These are phyloP conservation scores for Drosophila vallismaia DNA, from an alignment of 2,888 invertebrate genomes.

Conservation along the genomic window DNA sequence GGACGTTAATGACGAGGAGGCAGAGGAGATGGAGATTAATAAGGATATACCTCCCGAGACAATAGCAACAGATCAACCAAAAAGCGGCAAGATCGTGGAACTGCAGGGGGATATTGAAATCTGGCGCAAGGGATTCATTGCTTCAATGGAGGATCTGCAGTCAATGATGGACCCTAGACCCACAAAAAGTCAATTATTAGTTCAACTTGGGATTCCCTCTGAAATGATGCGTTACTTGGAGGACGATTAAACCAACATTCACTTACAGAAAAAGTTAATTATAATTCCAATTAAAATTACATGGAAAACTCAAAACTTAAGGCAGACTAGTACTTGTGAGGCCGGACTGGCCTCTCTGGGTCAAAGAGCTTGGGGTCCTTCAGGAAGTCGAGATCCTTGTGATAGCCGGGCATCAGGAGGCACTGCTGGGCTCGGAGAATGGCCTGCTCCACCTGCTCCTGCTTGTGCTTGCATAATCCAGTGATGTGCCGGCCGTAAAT, in stretches of 20 bases:
- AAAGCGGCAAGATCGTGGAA: constrained; percentile 42
- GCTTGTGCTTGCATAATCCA: constrained; percentile 94
- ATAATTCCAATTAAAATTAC: constrained; percentile 38
- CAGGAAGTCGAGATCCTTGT: constrained; percentile 91
- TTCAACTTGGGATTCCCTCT: constrained; percentile 65
- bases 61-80: background rate
- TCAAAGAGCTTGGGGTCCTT: constrained; percentile 96
- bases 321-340: constrained; percentile 88
- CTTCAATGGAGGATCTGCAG: constrained; percentile 70
- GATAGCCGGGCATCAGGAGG: constrained; percentile 92
- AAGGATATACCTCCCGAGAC: background rate
- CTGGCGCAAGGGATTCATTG: constrained; percentile 74
- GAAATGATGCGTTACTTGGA: constrained; percentile 75
- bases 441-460: constrained; percentile 89
- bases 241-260: constrained; percentile 46
- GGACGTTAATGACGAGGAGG: no score
- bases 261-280: constrained; percentile 35
- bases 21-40: no score
- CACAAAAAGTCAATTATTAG: constrained; percentile 51
- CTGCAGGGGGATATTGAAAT: constrained; percentile 62
- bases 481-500: constrained; percentile 97
- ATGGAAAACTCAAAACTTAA: constrained; percentile 31
- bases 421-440: constrained; percentile 90
- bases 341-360: constrained; percentile 91
- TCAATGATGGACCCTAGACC: constrained; percentile 50